phyloP scores from a whole-genome alignment of 2,113 vertebrate genomes.

The Larimichthys crocea region DNA sequence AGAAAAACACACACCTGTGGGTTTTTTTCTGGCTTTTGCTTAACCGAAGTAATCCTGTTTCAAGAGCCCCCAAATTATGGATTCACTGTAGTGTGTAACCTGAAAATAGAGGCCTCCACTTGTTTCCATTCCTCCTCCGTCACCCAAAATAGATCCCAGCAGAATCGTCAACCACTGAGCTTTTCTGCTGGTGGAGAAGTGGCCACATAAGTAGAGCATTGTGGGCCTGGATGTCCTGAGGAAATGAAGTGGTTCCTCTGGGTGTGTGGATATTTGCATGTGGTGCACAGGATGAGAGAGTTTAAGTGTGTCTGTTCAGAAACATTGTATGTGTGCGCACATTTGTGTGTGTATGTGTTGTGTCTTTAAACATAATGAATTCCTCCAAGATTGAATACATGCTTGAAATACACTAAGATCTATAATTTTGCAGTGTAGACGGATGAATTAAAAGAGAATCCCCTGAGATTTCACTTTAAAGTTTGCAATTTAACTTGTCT shows the following conservation, averaged over 20 bases:
- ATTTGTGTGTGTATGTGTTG: neutral
- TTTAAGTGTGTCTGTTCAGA: constrained; percentile 32
- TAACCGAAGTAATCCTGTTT: constrained; percentile 51
- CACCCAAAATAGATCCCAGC: constrained; percentile 64
- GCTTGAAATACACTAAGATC: neutral
- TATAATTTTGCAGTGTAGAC: neutral
- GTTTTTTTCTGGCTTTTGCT: constrained; percentile 49
- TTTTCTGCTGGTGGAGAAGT: constrained; percentile 48
- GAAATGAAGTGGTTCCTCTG: constrained; percentile 69
- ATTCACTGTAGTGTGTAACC: constrained; percentile 49
- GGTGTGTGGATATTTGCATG: constrained; percentile 66
- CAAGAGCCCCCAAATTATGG: constrained; percentile 58
- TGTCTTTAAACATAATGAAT: neutral
- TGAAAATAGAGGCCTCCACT: constrained; percentile 64
- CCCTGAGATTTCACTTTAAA: neutral
- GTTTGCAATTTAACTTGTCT: neutral
- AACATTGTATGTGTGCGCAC: neutral
- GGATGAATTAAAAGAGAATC: neutral
- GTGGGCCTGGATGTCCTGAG: constrained; percentile 64
- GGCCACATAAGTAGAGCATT: constrained; percentile 62
- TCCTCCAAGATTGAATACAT: neutral
- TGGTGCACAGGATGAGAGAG: constrained; percentile 40
- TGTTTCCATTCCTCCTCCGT: constrained; percentile 62
- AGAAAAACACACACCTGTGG: constrained; percentile 59
- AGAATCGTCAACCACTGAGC: constrained; percentile 41